Evolutionary conservation across 2,888 invertebrate genomes (phyloP), one percentile per base, ranked within the genome.

Genomic region (Abscondita cerata): DNA sequence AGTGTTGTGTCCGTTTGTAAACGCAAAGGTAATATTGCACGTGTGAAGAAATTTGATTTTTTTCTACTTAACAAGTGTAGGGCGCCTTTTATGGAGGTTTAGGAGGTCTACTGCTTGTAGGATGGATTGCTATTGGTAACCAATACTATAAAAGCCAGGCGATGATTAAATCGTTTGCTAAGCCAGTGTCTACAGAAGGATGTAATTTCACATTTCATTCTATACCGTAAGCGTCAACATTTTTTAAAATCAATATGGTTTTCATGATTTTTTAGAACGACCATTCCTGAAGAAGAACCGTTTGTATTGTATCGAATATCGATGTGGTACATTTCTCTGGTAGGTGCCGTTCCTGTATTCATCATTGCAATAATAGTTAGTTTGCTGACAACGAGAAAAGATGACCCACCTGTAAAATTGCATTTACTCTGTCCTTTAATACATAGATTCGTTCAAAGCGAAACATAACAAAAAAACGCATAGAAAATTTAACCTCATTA

Each of bases 1-100:
- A 2, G 86, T 91, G 70, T 82, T 90, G 16, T 85, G 87, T 64
- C 88, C 90, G 0, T 86, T 85, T 72, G 86, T 85, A 0, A 89
- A 87, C 68, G 81, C 85, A 66, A 84, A 85, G 61, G 86, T 86
- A 76, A 80, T 25, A 4, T 25, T n/a, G n/a, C n/a, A n/a, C n/a
- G n/a, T n/a, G n/a, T n/a, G n/a, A n/a, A n/a, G n/a, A n/a, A n/a
- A n/a, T n/a, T n/a, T n/a, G n/a, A n/a, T n/a, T n/a, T n/a, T n/a
- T n/a, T n/a, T n/a, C n/a, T n/a, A n/a, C n/a, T n/a, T n/a, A n/a
- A 25, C 25, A 25, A 25, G 6, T 25, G n/a, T 25, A 44, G 44
- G 44, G 44, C 3, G 16, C 44, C 2, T 44, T 44, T 8, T 18
- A 19, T 19, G 44, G 44, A 2, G 18, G 44, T 11, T 11, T 19